Evolutionary conservation across 2,888 invertebrate species (phyloP).

Genomic region (Athetis lepigone): DNA sequence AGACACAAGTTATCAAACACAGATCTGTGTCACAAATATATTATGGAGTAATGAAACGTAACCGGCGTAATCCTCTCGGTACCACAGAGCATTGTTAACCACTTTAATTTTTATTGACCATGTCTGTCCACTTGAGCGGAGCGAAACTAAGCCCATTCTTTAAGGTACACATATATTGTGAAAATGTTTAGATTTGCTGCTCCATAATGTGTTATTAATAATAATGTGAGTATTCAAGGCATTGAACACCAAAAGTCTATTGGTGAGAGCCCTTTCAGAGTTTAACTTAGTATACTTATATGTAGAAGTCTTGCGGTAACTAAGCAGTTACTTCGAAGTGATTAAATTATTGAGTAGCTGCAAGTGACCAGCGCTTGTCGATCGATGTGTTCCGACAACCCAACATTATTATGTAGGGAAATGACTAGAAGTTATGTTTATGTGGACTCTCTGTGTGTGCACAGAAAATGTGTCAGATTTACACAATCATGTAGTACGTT

Average conservation of each 20-base stretch:
- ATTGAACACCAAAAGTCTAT: no score
- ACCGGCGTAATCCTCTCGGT: slow-evolving; percentile 1
- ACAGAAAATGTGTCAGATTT: slow-evolving; percentile 1
- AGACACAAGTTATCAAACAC: not conserved
- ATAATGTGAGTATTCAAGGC: no score
- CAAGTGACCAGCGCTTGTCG: slow-evolving; percentile 20
- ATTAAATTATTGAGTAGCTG: slow-evolving; percentile 34
- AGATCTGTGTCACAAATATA: not conserved
- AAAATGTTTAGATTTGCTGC: no score
- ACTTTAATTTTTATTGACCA: slow-evolving; percentile 39
- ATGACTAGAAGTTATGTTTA: slow-evolving; percentile 24
- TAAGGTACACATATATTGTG: no score
- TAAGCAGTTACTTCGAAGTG: not conserved
- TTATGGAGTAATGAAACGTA: not conserved
- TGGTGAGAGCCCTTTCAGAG: no score
- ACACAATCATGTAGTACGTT: not conserved
- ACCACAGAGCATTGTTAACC: slow-evolving; percentile 28
- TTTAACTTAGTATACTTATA: no score
- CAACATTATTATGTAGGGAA: not conserved
- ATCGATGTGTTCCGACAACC: slow-evolving; percentile 32
- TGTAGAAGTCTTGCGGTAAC: no score
- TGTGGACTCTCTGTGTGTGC: not conserved
- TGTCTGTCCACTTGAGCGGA: slow-evolving; percentile 1
- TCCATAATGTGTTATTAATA: no score
- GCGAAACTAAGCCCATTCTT: not conserved